Evolutionary conservation across 2,888 invertebrate species (phyloP), one percentile per base, ranked within the genome.

Genomic region (Drosophila basisetae): DNA sequence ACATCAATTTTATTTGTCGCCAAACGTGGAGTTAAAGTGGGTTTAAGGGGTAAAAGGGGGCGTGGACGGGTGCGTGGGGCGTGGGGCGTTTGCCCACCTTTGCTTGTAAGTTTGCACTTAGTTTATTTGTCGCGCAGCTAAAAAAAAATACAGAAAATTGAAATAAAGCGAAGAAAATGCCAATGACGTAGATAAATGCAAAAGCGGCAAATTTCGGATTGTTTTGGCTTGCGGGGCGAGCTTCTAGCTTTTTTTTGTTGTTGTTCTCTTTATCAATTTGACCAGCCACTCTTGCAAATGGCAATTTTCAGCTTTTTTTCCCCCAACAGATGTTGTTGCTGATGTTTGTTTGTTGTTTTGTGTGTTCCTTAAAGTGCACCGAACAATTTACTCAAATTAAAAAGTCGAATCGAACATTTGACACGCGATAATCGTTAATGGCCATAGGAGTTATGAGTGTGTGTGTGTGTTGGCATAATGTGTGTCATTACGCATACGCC

Each of bases 141-240:
- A 50, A 47, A 39, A 35, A 59, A 55, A 64, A 68, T 49, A 75
- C 49, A 62, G 78, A 76, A 89, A 89, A 89, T 89, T 82, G 83
- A 89, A 86, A 89, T 77, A 89, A 87, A 84, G 85, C 83, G 79
- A 89, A 87, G 85, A 87, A 89, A 87, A 84, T 67, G 81, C 75
- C 83, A 89, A 83, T 88, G 85, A 86, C 88, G 79, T 82, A 73
- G 90, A 86, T 87, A 86, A 86, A 86, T 86, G 85, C 85, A 84
- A 89, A 85, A 87, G 71, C 79, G 80, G 83, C 83, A 81, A 87
- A 76, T 81, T 84, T 89, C 53, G 58, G 79, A 87, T 86, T 84
- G 84, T 89, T 66, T 61, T 55, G 55, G 73, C 67, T 75, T 58
- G 35, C 39, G 63, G 18, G 39, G 18, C 39, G 9, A 41, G 41